Evolutionary conservation across 2,888 invertebrate species (phyloP).

Genomic region (Cephus nigrinus): DNA sequence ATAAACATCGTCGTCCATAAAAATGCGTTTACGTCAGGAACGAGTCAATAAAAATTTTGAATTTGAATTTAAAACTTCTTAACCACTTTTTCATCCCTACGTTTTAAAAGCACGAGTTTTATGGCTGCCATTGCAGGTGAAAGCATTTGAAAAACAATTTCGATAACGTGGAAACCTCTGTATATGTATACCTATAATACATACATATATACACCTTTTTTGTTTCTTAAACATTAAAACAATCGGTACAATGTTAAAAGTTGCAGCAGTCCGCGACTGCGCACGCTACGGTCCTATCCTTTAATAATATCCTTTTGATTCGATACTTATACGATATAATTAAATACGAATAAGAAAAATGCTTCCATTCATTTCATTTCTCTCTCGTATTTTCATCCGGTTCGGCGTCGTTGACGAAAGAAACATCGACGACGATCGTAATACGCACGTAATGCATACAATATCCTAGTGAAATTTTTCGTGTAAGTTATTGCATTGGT

Average conservation of each 20-base stretch:
- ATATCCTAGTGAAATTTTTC: neutral
- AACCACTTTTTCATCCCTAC: neutral
- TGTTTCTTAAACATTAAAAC: conserved; percentile 30
- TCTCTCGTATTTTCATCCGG: neutral
- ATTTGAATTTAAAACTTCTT: no score
- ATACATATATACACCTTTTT: conserved; percentile 40
- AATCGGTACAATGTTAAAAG: conserved; percentile 21
- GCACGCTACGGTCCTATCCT: conserved; percentile 6
- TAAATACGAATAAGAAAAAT: conserved; percentile 33
- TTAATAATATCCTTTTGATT: conserved; percentile 34
- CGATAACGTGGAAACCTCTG: conserved; percentile 11
- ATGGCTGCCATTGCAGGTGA: neutral
- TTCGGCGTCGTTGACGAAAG: conserved; percentile 23
- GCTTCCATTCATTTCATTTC: conserved; percentile 18
- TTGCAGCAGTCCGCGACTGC: neutral
- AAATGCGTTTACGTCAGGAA: no score
- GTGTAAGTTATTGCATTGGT: conserved; percentile 9
- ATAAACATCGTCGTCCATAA: no score
- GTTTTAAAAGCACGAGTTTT: neutral
- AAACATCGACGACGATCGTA: conserved; percentile 1
- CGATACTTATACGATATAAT: conserved; percentile 34
- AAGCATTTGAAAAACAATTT: neutral
- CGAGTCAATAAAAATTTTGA: no score
- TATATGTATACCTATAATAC: conserved; percentile 30
- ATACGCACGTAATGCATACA: neutral